These are phyloP conservation scores for Chaetura pelagica DNA, from an alignment of 2,113 vertebrate genomes.

Conservation along the genomic window DNA sequence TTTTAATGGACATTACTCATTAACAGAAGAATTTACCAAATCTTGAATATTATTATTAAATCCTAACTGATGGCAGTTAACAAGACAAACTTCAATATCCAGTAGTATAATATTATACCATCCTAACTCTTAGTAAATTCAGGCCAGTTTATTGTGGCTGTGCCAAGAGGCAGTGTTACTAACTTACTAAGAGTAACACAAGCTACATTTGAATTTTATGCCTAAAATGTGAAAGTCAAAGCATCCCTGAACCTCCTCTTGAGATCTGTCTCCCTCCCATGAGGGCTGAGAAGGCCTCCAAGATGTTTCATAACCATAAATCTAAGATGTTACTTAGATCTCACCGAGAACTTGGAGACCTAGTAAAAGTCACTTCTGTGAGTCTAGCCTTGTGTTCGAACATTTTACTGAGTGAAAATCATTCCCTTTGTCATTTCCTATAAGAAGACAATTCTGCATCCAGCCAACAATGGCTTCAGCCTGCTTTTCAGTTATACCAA, in stretches of 20 bases:
- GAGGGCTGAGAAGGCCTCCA: not conserved
- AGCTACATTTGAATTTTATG: not conserved
- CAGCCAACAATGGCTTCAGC: not conserved
- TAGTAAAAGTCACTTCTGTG: not conserved
- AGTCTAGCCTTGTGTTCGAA: not conserved
- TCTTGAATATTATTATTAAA: not conserved
- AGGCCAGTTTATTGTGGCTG: not conserved
- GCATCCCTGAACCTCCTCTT: not conserved
- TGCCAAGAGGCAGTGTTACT: not conserved
- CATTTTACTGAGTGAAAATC: not conserved
- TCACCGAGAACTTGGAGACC: not conserved
- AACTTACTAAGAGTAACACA: not conserved
- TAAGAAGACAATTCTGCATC: not conserved
- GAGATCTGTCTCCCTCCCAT: accelerated
- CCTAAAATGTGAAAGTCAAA: accelerated
- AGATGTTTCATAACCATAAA: not conserved
- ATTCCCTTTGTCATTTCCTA: accelerated
- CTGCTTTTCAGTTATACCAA: not conserved
- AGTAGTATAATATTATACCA: not conserved
- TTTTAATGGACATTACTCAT: not conserved
- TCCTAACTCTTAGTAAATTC: not conserved
- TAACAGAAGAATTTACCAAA: not conserved
- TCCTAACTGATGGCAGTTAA: not conserved
- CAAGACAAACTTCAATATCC: not conserved
- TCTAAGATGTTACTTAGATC: not conserved